Conservation (phyloP, 2,888 invertebrate genomes). For the Callyntrura guangdongensis region DNA sequence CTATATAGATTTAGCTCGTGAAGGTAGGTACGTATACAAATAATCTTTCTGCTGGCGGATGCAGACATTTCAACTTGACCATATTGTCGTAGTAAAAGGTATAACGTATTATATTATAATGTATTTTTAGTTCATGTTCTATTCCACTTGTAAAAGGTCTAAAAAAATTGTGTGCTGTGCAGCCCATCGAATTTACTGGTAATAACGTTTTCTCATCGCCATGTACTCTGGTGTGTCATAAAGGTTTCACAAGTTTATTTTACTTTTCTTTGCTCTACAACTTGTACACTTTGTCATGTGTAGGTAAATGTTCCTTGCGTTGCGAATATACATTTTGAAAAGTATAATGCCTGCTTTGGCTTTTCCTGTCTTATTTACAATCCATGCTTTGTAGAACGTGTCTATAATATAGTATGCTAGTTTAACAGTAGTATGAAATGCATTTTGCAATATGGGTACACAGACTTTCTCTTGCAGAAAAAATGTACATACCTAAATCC, state of each 20-base stretch:
- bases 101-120: neutral
- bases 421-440: slow-evolving; percentile 5
- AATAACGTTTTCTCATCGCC: slow-evolving; percentile 57
- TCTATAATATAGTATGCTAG: neutral
- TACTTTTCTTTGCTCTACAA: slow-evolving; percentile 21
- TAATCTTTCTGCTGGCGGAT: neutral
- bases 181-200: slow-evolving; percentile 53
- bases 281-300: neutral
- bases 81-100: neutral
- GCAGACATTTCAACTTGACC: neutral
- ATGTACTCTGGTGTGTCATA: slow-evolving; percentile 70
- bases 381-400: too few species aligned
- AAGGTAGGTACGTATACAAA: neutral
- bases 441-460: slow-evolving; percentile 39
- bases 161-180: slow-evolving; percentile 28
- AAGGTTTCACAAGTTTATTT: slow-evolving; percentile 72
- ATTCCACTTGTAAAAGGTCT: slow-evolving; percentile 24
- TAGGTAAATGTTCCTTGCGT: slow-evolving; percentile 12
- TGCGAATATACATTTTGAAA: neutral
- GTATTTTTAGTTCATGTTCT: slow-evolving; percentile 3
- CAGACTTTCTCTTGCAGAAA: neutral
- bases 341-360: neutral
- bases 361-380: slow-evolving; percentile 8
- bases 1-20: neutral
- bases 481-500: neutral